These are phyloP conservation scores for Sarcophaga subvicina DNA, from an alignment of 2,888 invertebrate species.

Conservation along the genomic window DNA sequence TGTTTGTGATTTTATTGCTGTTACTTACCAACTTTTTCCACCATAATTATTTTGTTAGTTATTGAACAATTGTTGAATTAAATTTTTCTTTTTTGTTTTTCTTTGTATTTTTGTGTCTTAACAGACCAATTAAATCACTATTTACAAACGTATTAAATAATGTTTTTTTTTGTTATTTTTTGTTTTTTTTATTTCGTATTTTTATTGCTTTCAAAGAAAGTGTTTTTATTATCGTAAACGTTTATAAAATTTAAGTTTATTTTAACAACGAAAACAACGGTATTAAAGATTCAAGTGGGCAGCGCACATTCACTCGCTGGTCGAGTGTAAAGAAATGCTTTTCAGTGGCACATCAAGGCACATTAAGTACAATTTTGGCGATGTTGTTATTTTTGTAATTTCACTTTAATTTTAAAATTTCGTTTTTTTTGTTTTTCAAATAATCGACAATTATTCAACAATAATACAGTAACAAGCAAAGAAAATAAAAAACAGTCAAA, in stretches of 20 bases:
- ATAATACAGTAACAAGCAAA: slow-evolving; percentile 10
- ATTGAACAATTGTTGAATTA: slow-evolving; percentile 1
- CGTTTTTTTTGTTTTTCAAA: slow-evolving; percentile 44
- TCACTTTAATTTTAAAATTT: slow-evolving; percentile 22
- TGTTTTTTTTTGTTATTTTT: slow-evolving; percentile 11
- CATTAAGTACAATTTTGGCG: slow-evolving; percentile 22
- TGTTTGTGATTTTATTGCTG: background rate
- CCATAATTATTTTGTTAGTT: slow-evolving; percentile 3
- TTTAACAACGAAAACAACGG: background rate
- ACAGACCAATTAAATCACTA: slow-evolving; percentile 3
- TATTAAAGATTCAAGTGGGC: slow-evolving; percentile 5
- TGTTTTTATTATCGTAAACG: background rate
- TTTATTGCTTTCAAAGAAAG: background rate
- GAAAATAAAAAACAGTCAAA: too few species aligned
- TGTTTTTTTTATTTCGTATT: background rate
- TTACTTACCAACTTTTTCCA: slow-evolving; percentile 30
- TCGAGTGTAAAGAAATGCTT: background rate
- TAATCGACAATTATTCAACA: slow-evolving; percentile 57
- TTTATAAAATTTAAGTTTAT: background rate
- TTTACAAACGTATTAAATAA: background rate
- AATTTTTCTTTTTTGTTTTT: background rate
- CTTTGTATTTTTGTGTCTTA: background rate
- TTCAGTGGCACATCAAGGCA: background rate
- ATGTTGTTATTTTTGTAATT: slow-evolving; percentile 20
- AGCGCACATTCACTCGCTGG: background rate